Evolutionary conservation across 2,888 invertebrate genomes (phyloP).

Genomic region (Enoplolaimus lenunculus): DNA sequence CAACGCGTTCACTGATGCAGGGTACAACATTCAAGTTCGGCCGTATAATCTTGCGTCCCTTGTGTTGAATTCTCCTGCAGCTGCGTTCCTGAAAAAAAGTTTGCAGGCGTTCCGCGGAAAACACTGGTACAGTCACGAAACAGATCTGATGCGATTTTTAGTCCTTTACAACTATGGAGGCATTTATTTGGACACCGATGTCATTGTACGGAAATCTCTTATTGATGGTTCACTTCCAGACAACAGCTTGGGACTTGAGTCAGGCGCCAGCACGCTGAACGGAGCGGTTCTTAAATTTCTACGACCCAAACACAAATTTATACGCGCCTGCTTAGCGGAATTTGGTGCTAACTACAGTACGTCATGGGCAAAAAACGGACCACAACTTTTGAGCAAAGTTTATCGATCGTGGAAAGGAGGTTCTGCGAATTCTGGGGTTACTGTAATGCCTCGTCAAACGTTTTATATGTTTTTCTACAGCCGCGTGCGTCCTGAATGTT

Average conservation of each 20-base stretch:
- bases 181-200: background rate
- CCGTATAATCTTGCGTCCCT: background rate
- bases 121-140: background rate
- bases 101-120: background rate
- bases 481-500: too few species aligned
- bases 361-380: background rate
- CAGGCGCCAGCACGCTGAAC: background rate
- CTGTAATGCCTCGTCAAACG: background rate
- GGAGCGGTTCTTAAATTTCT: background rate
- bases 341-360: background rate
- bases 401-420: background rate
- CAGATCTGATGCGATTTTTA: background rate
- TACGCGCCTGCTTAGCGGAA: background rate
- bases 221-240: background rate
- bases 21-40: background rate
- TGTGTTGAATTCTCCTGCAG: background rate
- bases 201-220: background rate
- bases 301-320: background rate
- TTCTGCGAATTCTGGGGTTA: background rate
- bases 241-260: background rate
- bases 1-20: background rate
- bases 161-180: background rate
- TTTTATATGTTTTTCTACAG: background rate
- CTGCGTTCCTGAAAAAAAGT: background rate
- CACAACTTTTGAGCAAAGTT: background rate